Base-by-base conservation (phyloP, 2,113 vertebrate genomes). In the Forbesichthys papilliferus region DNA sequence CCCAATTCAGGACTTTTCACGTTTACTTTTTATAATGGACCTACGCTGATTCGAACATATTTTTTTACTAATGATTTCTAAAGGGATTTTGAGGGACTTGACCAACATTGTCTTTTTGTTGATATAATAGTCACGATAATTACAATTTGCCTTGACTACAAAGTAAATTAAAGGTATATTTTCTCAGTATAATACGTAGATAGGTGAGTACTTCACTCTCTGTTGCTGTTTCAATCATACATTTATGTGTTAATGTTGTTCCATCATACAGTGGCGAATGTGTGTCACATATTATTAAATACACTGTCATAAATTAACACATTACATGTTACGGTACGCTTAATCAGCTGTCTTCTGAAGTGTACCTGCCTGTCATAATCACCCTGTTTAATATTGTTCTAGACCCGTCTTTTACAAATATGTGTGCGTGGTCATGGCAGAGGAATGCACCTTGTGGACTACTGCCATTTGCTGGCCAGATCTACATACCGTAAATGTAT, bases 11-110 rank as follows among this genome's bases (percentile, higher is more conserved):
- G 83, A 88, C 75, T 80, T 79, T 69, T 54, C 67, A 61, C 62
- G 75, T 72, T 83, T 53, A 61, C 7, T 61, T 78, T 78, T 85
- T 78, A 54, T 73, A 86, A 82, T 42, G 87, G 90, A 90, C 90
- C 86, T 75, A 89, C 79, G 75, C 87, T 77, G 73, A 88, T 86
- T 87, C 84, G 64, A 42, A 76, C 82, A 84, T 80, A 63, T 74
- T 84, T 84, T 88, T 81, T 78, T 64, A 71, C 81, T 79, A 77
- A 79, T 86, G 74, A 90, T 78, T 83, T 86, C 73, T 84, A 87
- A 88, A 84, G 87, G 88, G 86, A 89, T 92, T 90, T 87, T 61
- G 64, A 71, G 88, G 27, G 89, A 89, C 86, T 83, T 80, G 66
- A 85, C 72, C 84, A 27, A 69, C 79, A 58, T 81, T 85, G 75